A percentile compares a stretch with the other conserved stretches of the same genome.
Conservation (phyloP, 2,888 invertebrate species). For the Agonopterix arenella region DNA sequence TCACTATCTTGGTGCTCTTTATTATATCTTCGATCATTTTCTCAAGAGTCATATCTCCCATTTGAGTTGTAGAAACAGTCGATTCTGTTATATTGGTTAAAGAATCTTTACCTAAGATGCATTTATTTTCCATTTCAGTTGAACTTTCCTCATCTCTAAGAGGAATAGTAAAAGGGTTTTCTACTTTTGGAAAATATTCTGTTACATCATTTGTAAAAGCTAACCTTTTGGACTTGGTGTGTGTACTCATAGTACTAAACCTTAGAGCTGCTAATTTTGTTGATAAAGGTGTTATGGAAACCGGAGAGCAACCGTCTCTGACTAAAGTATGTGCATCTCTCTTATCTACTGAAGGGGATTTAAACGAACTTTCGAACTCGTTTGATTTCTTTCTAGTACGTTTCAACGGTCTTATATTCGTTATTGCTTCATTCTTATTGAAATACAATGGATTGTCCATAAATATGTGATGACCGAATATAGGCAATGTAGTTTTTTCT, state of each 20-base stretch:
- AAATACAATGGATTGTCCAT: conserved; percentile 72
- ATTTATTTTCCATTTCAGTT: conserved; percentile 71
- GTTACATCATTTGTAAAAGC: conserved; percentile 57
- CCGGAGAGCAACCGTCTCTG: conserved; percentile 65
- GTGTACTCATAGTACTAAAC: conserved; percentile 71
- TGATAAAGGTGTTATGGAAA: conserved; percentile 78
- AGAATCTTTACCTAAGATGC: conserved; percentile 56
- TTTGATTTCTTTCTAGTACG: conserved; percentile 64
- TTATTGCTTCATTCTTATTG: conserved; percentile 50
- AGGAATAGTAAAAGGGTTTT: conserved; percentile 52
- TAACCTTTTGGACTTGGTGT: conserved; percentile 48
- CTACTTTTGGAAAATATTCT: conserved; percentile 72
- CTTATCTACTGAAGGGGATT: conserved; percentile 64
- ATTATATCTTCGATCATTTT: conserved; percentile 79
- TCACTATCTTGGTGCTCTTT: conserved; percentile 73
- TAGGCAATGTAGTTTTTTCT: conserved; percentile 65
- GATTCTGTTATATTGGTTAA: conserved; percentile 51
- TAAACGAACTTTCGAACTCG: conserved; percentile 66
- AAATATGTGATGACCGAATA: conserved; percentile 67
- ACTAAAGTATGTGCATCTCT: conserved; percentile 55
- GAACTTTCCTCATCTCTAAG: conserved; percentile 64
- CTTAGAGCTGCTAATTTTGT: conserved; percentile 75
- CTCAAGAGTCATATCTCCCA: conserved; percentile 74
- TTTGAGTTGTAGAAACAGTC: conserved; percentile 69
- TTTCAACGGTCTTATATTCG: conserved; percentile 57